Conservation (phyloP, 1,140 invertebrate genomes). For the Leucophenga varia region DNA sequence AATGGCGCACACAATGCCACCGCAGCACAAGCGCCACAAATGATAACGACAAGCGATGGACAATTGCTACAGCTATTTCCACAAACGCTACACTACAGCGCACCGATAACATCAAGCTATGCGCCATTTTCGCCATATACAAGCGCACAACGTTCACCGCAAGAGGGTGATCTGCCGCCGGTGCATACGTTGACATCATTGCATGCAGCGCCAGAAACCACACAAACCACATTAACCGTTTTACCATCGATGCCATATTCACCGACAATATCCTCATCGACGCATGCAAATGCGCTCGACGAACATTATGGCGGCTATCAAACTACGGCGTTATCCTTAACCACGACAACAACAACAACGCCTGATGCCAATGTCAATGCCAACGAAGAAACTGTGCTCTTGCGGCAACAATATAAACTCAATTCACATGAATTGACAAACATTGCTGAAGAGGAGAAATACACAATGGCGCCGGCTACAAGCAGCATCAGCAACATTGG, state of each 20-base stretch:
- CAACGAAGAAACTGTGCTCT: neutral
- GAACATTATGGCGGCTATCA: constrained; percentile 19
- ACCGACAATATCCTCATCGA: constrained; percentile 43
- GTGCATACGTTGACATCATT: constrained; percentile 37
- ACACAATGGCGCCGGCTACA: too few species aligned
- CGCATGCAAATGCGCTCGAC: constrained; percentile 27
- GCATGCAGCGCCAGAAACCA: constrained; percentile 32
- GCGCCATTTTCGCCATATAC: constrained; percentile 34
- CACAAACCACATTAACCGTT: constrained; percentile 29
- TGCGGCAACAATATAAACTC: neutral
- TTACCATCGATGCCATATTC: constrained; percentile 38
- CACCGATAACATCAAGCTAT: constrained; percentile 12
- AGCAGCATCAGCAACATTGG: constrained; percentile 10
- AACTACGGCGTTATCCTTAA: neutral
- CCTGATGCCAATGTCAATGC: constrained; percentile 13
- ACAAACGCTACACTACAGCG: constrained; percentile 7
- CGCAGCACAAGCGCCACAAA: neutral
- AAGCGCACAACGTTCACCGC: constrained; percentile 43
- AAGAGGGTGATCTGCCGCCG: constrained; percentile 47
- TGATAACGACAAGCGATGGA: constrained; percentile 16
- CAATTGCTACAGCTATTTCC: constrained; percentile 44
- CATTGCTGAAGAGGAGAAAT: too few species aligned
- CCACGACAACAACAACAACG: constrained; percentile 20
- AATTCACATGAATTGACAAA: neutral
- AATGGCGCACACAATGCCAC: neutral